Base-by-base conservation (phyloP, 2,797 vertebrate genomes). In the Sphenopsis melanotis region DNA sequence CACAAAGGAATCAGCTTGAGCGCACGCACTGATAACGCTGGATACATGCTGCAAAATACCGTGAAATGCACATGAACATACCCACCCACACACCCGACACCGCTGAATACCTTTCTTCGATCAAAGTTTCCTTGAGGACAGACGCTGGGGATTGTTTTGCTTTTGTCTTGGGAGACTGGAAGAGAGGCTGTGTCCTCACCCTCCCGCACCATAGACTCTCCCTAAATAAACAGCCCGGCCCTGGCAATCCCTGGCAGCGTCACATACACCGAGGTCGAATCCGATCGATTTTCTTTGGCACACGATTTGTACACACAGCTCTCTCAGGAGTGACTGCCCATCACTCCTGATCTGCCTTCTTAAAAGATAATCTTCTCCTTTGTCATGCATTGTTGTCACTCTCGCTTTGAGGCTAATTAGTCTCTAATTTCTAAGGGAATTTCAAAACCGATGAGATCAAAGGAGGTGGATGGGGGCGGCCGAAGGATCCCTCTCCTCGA, bases 361-460 rank as follows among this genome's bases (percentile, higher is more conserved):
- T 24, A 32, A 61, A 80, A 37, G 27, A 46, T 56, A 8, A 70
- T 74, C 60, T 30, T 59, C 24, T 23, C 65, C 64, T 87, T 89
- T 91, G 60, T 89, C 69, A 65, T 23, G 68, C 83, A 15, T 13
- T 56, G 78, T 27, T 46, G 55, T 27, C 71, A 55, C 72, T 66
- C 66, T 71, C 53, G 2, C 84, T 91, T 83, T 52, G 39, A 17
- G 42, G 30, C 71, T 91, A 88, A 86, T 91, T 86, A 89, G 76
- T 20, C 20, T 71, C 52, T 81, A 55, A 83, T 93, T 87, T 94
- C 84, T 63, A 61, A 65, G 39, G 53, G 16, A 29, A 34, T 83
- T 95, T 85, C 75, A 85, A 95, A 94, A 30, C 42, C n/a, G 30
- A 9, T 42, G 50, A 49, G 83, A 92, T 84, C 52, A 94, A 94